A percentile compares a stretch with the other conserved stretches of the same genome.
These are phyloP conservation scores for Linurgus olivaceus DNA, from an alignment of 2,797 vertebrate species.

Conservation along the genomic window DNA sequence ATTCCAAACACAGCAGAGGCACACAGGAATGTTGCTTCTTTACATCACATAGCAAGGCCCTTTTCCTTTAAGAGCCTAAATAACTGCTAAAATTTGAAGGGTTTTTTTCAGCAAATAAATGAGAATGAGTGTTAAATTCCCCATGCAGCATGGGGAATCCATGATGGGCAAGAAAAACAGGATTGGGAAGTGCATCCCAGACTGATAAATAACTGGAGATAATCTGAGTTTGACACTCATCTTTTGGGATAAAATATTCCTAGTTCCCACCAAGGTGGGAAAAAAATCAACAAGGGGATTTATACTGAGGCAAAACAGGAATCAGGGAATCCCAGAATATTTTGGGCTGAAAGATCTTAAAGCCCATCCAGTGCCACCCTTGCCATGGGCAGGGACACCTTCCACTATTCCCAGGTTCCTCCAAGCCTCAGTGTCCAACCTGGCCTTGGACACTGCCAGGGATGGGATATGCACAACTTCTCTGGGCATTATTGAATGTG, in stretches of 20 bases:
- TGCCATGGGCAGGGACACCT: background rate
- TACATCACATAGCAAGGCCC: background rate
- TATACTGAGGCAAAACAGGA: background rate
- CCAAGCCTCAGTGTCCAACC: fast-evolving
- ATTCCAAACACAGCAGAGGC: background rate
- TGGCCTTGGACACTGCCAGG: background rate
- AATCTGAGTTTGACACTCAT: background rate
- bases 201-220: background rate
- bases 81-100: background rate
- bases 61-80: background rate
- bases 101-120: background rate
- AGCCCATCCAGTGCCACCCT: background rate
- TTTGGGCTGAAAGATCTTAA: background rate
- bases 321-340: background rate
- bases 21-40: background rate
- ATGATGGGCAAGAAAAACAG: background rate
- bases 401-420: background rate
- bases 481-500: background rate
- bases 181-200: background rate
- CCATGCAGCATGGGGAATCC: background rate
- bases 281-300: background rate
- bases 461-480: background rate
- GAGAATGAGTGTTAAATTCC: background rate
- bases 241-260: background rate
- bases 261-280: background rate